Evolutionary conservation across 2,888 invertebrate genomes (phyloP).

Genomic region (Boloria euphrosyne): DNA sequence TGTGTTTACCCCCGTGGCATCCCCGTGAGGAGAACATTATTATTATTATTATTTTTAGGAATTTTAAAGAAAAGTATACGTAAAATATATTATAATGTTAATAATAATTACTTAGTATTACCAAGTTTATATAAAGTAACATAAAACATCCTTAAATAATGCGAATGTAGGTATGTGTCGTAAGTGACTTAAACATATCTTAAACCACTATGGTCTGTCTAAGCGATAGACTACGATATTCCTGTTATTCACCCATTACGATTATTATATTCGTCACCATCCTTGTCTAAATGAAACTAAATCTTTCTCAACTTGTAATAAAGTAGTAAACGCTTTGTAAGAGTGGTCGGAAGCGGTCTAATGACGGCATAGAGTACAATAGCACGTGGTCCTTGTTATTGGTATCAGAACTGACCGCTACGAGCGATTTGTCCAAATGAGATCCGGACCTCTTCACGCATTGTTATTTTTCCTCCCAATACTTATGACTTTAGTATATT

Average conservation of each 20-base stretch:
- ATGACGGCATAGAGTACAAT: conserved; percentile 78
- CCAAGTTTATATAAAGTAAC: neutral
- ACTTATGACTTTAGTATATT: conserved; percentile 37
- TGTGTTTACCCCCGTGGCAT: too few species aligned
- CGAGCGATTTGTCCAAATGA: conserved; percentile 82
- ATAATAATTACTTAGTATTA: too few species aligned
- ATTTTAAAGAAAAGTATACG: too few species aligned
- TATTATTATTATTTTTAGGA: too few species aligned
- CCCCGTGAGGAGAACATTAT: too few species aligned
- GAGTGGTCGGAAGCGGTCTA: conserved; percentile 73
- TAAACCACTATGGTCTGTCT: conserved; percentile 42
- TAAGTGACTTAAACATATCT: neutral
- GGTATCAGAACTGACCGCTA: conserved; percentile 78
- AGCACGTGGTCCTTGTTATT: conserved; percentile 79
- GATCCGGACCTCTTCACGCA: conserved; percentile 75
- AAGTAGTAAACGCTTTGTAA: conserved; percentile 48
- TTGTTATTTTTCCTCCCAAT: conserved; percentile 65
- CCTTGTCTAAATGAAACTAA: conserved; percentile 22
- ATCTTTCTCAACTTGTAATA: conserved; percentile 32
- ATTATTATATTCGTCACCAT: conserved; percentile 10
- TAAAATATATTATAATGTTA: too few species aligned
- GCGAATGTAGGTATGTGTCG: neutral
- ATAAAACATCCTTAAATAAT: too few species aligned
- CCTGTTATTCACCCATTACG: conserved; percentile 61
- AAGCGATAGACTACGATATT: conserved; percentile 60